Evolutionary conservation across 2,888 invertebrate genomes (phyloP).

Genomic region (Philereme transversata): DNA sequence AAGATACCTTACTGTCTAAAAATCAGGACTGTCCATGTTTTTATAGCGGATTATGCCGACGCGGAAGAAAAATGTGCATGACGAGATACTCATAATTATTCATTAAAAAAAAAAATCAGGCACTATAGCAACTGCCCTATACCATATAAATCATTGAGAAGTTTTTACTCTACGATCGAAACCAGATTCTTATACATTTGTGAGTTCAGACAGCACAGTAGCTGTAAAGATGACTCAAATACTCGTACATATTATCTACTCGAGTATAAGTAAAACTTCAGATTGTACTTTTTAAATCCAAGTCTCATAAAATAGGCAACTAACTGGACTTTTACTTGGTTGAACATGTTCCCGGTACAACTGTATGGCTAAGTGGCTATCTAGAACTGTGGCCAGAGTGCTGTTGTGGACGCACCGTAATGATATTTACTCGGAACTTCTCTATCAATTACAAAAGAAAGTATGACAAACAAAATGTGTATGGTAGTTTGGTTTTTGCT

Average conservation of each 20-base stretch:
- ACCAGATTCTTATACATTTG: no score
- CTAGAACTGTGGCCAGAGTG: constrained; percentile 57
- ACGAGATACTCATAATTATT: no score
- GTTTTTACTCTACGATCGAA: no score
- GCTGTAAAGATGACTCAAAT: background rate
- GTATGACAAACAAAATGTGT: constrained; percentile 27
- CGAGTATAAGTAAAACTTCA: constrained; percentile 1
- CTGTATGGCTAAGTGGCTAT: constrained; percentile 64
- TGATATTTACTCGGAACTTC: constrained; percentile 69
- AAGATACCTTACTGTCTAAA: no score
- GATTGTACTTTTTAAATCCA: background rate
- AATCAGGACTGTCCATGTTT: no score
- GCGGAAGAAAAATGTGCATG: no score
- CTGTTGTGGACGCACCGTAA: constrained; percentile 72
- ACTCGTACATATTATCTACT: no score
- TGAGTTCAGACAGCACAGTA: background rate
- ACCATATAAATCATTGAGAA: no score
- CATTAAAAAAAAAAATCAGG: no score
- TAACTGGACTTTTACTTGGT: constrained; percentile 9
- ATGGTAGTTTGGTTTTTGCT: constrained; percentile 29
- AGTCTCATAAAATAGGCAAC: constrained; percentile 12
- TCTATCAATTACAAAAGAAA: constrained; percentile 40
- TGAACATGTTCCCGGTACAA: constrained; percentile 37
- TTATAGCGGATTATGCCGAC: no score
- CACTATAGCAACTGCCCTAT: no score